Percentiles rank a stretch among this genome's conserved stretches.
These are phyloP conservation scores for Petrocephalus schoutedeni DNA, from an alignment of 2,797 vertebrate genomes.

Conservation along the genomic window DNA sequence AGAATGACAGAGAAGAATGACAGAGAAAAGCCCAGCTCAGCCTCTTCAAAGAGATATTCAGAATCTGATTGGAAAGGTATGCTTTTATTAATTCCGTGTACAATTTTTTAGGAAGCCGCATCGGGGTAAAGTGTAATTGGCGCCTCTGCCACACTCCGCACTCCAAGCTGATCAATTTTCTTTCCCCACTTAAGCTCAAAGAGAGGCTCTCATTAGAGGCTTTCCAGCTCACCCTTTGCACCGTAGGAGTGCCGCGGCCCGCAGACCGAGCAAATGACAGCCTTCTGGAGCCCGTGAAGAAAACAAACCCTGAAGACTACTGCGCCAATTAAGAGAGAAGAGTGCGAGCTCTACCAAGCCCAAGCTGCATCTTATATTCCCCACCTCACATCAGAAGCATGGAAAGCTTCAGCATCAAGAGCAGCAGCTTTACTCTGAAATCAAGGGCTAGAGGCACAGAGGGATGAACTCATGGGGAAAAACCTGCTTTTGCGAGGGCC, in stretches of 20 bases:
- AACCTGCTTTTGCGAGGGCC: neutral
- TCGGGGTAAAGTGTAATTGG: neutral
- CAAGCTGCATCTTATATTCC: neutral
- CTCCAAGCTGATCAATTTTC: neutral
- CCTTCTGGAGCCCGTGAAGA: constrained; percentile 1
- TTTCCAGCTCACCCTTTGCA: constrained; percentile 1
- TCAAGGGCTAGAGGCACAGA: constrained; percentile 21
- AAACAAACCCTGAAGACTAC: constrained; percentile 3
- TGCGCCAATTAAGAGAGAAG: constrained; percentile 22
- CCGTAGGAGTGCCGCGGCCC: neutral
- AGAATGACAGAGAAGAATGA: neutral
- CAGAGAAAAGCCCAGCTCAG: neutral
- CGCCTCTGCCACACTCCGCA: neutral
- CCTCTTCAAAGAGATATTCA: neutral
- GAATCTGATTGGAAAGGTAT: neutral
- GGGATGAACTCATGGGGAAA: neutral
- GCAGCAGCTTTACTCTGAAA: neutral
- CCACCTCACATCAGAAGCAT: constrained; percentile 5
- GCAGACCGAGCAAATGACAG: constrained; percentile 11
- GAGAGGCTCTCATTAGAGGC: constrained; percentile 27
- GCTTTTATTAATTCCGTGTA: neutral
- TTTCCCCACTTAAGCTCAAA: neutral
- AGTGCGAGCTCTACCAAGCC: neutral
- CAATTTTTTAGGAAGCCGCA: neutral
- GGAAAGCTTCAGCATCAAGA: neutral